These are phyloP conservation scores for Vanacampus margaritifer DNA, from an alignment of 2,113 vertebrate genomes.

Conservation along the genomic window DNA sequence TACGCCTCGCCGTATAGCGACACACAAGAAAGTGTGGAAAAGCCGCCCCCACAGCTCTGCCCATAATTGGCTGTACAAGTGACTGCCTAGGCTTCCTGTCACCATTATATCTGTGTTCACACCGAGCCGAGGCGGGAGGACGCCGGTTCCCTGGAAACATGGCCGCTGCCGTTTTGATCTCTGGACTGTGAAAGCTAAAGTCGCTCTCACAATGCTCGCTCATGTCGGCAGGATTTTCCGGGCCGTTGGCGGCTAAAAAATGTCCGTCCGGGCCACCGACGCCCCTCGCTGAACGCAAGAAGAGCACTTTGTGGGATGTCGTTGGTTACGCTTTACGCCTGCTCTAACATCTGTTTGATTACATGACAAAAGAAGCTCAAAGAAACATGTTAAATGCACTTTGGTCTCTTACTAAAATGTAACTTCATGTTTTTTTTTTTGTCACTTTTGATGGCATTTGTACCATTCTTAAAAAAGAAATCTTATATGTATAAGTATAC, in stretches of 20 bases:
- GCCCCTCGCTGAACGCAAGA: neutral
- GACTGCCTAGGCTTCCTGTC: slow-evolving; percentile 77
- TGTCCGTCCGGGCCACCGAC: neutral
- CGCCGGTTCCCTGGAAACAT: slow-evolving; percentile 74
- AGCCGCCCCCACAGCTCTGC: slow-evolving; percentile 65
- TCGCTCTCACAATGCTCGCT: slow-evolving; percentile 64
- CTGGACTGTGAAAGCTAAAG: slow-evolving; percentile 75
- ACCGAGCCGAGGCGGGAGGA: slow-evolving; percentile 67
- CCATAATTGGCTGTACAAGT: slow-evolving; percentile 75
- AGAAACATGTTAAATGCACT: neutral
- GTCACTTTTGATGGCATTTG: neutral
- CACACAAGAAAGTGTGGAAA: slow-evolving; percentile 71
- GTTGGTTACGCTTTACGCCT: slow-evolving; percentile 5
- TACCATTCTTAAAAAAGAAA: neutral
- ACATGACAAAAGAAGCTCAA: neutral
- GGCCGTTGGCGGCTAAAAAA: slow-evolving; percentile 37
- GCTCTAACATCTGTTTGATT: slow-evolving; percentile 6
- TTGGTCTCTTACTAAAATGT: neutral
- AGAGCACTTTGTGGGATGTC: slow-evolving; percentile 4
- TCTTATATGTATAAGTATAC: neutral
- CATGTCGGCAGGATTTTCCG: slow-evolving; percentile 67
- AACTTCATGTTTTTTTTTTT: neutral
- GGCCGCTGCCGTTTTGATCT: slow-evolving; percentile 76
- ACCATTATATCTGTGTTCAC: slow-evolving; percentile 78
- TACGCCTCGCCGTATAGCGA: slow-evolving; percentile 67